Conservation (phyloP, 2,797 vertebrate genomes). For the Parambassis ranga region DNA sequence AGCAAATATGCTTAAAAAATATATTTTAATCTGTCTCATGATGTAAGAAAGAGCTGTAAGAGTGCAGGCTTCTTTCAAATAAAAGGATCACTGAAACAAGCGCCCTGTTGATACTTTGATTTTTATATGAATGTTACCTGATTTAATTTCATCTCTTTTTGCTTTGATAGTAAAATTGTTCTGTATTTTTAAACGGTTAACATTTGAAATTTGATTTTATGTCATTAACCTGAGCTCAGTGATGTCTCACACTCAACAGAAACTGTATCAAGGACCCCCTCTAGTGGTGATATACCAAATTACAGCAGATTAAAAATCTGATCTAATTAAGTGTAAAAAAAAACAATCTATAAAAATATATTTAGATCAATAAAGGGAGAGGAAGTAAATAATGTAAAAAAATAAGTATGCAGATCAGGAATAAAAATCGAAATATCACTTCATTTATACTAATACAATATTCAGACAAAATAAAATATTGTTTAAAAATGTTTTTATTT, state of each 20-base stretch:
- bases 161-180: too few species aligned
- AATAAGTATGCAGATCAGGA: too few species aligned
- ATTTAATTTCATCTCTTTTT: too few species aligned
- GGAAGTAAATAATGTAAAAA: not conserved
- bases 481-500: constrained; percentile 32
- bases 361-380: too few species aligned
- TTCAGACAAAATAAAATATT: not conserved
- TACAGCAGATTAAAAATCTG: not conserved
- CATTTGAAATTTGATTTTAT: not conserved
- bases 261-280: not conserved
- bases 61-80: constrained; percentile 51
- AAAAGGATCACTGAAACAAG: constrained; percentile 37
- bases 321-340: not conserved
- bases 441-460: not conserved
- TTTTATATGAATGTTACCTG: too few species aligned
- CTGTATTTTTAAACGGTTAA: too few species aligned
- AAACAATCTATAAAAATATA: not conserved
- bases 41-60: constrained; percentile 37
- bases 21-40: constrained; percentile 50
- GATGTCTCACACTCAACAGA: not conserved
- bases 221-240: not conserved
- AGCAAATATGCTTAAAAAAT: constrained; percentile 50
- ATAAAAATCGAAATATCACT: too few species aligned
- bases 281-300: constrained; percentile 1
- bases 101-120: not conserved